Conservation (phyloP, 2,797 vertebrate genomes). For the Cryptoprocta ferox region DNA sequence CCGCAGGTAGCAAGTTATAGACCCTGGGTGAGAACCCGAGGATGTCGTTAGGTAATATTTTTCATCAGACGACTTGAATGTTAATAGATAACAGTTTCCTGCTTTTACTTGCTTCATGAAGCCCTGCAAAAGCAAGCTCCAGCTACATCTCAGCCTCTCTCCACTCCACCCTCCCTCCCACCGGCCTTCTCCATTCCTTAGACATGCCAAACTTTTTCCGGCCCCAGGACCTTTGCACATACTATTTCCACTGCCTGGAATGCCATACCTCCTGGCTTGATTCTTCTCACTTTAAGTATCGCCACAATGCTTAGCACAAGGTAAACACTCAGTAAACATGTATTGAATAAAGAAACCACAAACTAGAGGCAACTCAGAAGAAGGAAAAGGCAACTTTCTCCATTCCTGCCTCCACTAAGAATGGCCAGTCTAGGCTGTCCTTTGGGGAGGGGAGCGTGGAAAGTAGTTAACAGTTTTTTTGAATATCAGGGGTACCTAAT, state of each 20-base stretch:
- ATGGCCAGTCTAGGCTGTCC: neutral
- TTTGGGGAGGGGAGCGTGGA: neutral
- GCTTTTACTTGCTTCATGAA: neutral
- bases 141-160: neutral
- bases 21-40: neutral
- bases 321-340: neutral
- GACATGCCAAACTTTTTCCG: neutral
- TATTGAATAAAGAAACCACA: neutral
- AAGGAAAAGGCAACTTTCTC: neutral
- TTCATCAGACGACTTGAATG: neutral
- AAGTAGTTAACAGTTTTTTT: neutral
- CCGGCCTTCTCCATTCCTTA: neutral
- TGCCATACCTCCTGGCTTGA: neutral
- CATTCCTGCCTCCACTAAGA: neutral
- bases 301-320: neutral
- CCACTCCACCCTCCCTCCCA: neutral
- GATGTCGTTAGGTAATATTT: neutral
- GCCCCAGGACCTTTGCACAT: neutral
- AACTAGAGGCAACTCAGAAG: neutral
- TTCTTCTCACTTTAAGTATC: neutral
- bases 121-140: neutral
- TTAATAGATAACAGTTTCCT: neutral
- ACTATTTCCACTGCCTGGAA: neutral
- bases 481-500: neutral
- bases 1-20: neutral